These are phyloP conservation scores for Antigone vipio DNA, from an alignment of 2,113 vertebrate species.

Conservation along the genomic window DNA sequence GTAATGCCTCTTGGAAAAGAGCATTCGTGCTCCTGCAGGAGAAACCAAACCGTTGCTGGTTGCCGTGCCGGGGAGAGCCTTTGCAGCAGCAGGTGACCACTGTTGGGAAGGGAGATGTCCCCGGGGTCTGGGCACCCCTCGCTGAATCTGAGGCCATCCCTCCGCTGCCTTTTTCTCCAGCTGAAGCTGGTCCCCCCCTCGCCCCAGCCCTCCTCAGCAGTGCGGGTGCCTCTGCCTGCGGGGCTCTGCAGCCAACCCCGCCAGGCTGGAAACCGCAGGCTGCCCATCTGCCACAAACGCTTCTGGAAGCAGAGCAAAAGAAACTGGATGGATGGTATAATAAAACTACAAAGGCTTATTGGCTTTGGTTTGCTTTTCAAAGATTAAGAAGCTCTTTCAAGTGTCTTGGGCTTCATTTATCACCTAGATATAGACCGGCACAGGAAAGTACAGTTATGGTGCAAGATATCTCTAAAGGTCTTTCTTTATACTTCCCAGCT, in stretches of 20 bases:
- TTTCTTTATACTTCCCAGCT: not conserved
- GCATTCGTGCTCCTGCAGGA: not conserved
- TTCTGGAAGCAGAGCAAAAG: not conserved
- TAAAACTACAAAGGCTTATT: conserved; percentile 12
- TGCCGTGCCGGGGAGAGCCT: not conserved
- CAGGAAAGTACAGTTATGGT: not conserved
- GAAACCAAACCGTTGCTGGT: not conserved
- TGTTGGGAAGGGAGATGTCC: not conserved
- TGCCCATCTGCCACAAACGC: not conserved
- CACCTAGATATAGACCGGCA: conserved; percentile 1
- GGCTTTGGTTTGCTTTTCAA: conserved; percentile 8
- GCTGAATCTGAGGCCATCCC: not conserved
- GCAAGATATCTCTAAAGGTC: not conserved
- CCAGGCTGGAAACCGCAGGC: not conserved
- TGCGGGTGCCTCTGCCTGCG: not conserved
- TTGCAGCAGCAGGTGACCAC: not conserved
- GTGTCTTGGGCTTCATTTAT: conserved; percentile 11
- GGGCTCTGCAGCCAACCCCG: not conserved
- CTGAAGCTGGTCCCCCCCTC: not conserved
- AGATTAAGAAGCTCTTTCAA: conserved; percentile 19
- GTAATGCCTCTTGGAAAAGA: not conserved
- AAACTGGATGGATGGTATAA: not conserved
- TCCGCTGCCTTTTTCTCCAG: not conserved
- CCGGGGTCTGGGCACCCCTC: accelerated
- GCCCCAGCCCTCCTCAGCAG: not conserved